Evolutionary conservation across 2,888 invertebrate genomes (phyloP), one percentile per base, ranked within the genome.

Genomic region (Pardosa pseudoannulata): DNA sequence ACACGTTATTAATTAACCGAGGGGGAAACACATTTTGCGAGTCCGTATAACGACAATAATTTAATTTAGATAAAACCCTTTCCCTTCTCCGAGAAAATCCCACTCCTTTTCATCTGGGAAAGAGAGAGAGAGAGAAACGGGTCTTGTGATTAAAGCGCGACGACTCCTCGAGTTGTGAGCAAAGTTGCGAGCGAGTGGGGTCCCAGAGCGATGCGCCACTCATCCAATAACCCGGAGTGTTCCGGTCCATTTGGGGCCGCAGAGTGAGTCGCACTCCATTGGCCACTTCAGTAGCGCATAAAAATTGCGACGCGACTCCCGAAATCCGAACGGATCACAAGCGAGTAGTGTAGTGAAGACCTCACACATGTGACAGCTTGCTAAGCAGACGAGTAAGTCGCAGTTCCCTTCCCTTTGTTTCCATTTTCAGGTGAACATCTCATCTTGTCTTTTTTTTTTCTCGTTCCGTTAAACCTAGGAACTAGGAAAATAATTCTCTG

Each of bases 201-300:
- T 56, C 56, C 56, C 56, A 56, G 23, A 56, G 56, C 56, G 56
- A 56, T 23, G 56, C 56, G 19, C 56, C 6, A 23, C 23, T 56
- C 56, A 23, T 56, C 56, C 56, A 56, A 56, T 56, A 56, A 56
- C 56, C 56, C 56, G 23, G 23, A 56, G 56, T 56, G 56, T 56
- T 56, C 56, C 56, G 56, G 56, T 56, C 56, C 56, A 56, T 56
- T 56, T 56, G 56, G 56, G 56, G 56, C 56, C 56, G 19, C 23
- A 3, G 23, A 19, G 19, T 11, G 23, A 13, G 41, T 46, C 23
- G 5, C 56, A 56, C 56, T 56, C 56, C 56, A 56, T 56, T 56
- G 56, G 56, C 56, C 23, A 56, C 23, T 56, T 1, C 56, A 56
- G 23, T 23, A 56, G 56, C 56, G 56, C 56, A 23, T 56, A 56